Conservation (phyloP, 2,888 invertebrate species). For the Melieria picta region DNA sequence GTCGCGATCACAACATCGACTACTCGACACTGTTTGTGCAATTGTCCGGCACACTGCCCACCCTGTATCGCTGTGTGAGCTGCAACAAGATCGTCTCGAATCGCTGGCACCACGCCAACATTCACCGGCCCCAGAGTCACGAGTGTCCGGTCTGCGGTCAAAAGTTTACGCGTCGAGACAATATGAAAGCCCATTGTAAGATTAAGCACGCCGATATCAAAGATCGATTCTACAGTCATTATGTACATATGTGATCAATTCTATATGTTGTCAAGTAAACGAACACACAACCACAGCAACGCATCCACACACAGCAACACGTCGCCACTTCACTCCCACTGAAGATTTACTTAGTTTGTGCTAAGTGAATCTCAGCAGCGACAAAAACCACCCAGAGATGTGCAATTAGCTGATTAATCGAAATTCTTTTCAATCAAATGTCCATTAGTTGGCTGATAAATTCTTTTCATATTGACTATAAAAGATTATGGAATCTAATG, state of each 20-base stretch:
- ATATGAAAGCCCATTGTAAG: slow-evolving; percentile 73
- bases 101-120: slow-evolving; percentile 73
- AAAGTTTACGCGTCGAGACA: slow-evolving; percentile 73
- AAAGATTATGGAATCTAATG: too few relatives aligned
- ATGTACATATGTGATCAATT: slow-evolving; percentile 68
- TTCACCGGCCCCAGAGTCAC: slow-evolving; percentile 71
- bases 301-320: too few relatives aligned
- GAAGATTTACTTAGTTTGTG: too few relatives aligned
- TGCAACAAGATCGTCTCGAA: slow-evolving; percentile 73
- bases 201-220: slow-evolving; percentile 70
- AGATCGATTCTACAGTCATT: slow-evolving; percentile 67
- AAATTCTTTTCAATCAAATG: too few relatives aligned
- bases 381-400: too few relatives aligned
- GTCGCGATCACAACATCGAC: slow-evolving; percentile 66
- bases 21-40: slow-evolving; percentile 66
- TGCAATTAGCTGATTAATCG: too few relatives aligned
- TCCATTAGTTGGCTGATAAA: too few relatives aligned
- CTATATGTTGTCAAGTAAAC: slow-evolving; percentile 60
- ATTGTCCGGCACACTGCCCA: slow-evolving; percentile 65
- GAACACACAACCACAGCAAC: slow-evolving; percentile 4
- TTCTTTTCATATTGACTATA: too few relatives aligned
- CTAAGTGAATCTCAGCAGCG: too few relatives aligned
- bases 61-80: slow-evolving; percentile 70
- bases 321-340: too few relatives aligned
- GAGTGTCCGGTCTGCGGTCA: slow-evolving; percentile 71